Evolutionary conservation across 2,113 vertebrate genomes (phyloP).

Genomic region (Syrrhaptes paradoxus): DNA sequence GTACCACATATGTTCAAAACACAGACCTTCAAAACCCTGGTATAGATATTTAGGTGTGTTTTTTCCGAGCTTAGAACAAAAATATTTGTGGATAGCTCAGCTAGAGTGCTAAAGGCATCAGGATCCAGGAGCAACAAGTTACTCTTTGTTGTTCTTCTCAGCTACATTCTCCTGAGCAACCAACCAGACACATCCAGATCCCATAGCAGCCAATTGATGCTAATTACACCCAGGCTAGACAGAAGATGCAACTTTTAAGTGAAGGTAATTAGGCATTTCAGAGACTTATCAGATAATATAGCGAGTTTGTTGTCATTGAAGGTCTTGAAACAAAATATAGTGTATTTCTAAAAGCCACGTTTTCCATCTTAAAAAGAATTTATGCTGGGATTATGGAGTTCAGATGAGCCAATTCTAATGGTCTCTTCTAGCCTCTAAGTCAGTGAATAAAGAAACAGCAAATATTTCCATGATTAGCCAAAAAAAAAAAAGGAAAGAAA

Average conservation of each 20-base stretch:
- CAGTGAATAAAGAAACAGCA: background rate
- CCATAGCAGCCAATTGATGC: background rate
- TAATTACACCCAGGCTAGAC: background rate
- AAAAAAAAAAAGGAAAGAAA: background rate
- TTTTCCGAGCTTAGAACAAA: background rate
- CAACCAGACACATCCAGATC: background rate
- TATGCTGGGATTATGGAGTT: background rate
- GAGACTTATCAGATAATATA: background rate
- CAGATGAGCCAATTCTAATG: background rate
- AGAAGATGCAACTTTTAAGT: background rate
- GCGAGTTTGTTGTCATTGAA: background rate
- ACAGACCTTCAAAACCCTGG: background rate
- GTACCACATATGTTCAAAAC: background rate
- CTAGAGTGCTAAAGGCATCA: background rate
- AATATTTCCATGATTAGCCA: background rate
- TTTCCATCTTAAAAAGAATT: background rate
- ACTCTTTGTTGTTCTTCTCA: background rate
- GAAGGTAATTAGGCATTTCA: background rate
- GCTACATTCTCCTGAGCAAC: background rate
- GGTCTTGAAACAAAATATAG: background rate
- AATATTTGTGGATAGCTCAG: background rate
- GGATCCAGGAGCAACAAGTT: background rate
- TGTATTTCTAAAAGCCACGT: background rate
- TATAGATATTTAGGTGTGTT: too few relatives aligned
- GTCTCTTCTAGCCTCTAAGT: background rate